Conservation (phyloP, 2,797 vertebrate species). For the Tapera naevia region DNA sequence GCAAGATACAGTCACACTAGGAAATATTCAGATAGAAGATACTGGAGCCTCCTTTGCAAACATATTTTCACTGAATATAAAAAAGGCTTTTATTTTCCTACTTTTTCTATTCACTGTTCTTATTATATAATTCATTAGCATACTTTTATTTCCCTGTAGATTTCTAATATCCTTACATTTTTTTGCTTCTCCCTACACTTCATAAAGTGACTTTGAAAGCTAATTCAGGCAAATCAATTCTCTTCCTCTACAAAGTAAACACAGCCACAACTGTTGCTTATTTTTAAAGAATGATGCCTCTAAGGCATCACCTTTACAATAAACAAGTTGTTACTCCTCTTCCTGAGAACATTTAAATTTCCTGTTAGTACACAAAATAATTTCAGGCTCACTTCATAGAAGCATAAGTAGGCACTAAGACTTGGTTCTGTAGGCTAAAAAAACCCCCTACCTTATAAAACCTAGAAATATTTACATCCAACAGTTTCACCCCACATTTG, state of each 20-base stretch:
- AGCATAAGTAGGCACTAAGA: background rate
- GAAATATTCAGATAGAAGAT: background rate
- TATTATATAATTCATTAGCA: background rate
- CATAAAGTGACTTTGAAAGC: conserved; percentile 17
- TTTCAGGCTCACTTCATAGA: background rate
- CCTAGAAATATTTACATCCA: background rate
- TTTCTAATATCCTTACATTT: conserved; percentile 37
- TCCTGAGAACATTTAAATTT: background rate
- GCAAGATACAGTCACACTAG: conserved; percentile 24
- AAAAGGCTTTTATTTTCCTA: background rate
- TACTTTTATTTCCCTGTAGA: conserved; percentile 9
- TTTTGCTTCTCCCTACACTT: conserved; percentile 8
- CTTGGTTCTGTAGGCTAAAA: background rate
- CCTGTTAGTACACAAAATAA: background rate
- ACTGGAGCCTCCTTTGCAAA: background rate
- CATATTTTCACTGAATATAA: background rate
- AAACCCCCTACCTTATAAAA: background rate
- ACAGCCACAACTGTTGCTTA: background rate
- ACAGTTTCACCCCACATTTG: background rate
- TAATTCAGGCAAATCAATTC: background rate
- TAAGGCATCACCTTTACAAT: conserved; percentile 4
- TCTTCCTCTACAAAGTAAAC: background rate
- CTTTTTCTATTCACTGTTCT: background rate
- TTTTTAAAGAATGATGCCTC: background rate
- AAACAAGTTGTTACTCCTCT: background rate